Evolutionary conservation across 2,797 vertebrate genomes (phyloP).

Genomic region (Periparus ater): DNA sequence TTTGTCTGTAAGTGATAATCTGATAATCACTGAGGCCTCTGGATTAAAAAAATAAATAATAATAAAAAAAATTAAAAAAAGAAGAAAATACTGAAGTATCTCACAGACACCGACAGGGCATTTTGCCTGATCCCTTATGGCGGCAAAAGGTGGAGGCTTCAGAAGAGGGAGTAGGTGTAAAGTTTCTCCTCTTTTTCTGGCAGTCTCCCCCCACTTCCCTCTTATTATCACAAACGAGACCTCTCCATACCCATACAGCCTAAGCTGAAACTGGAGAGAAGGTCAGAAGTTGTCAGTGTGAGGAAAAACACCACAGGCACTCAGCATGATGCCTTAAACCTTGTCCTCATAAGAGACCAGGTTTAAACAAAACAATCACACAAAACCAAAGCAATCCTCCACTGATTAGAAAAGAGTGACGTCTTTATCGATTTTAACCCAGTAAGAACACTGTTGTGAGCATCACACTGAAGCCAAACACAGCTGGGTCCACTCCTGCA

Average conservation of each 20-base stretch:
- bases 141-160: background rate
- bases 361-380: background rate
- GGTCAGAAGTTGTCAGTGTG: background rate
- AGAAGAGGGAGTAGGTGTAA: background rate
- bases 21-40: background rate
- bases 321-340: background rate
- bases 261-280: background rate
- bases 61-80: fast-evolving
- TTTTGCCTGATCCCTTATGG: background rate
- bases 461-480: background rate
- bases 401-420: background rate
- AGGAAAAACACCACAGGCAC: background rate
- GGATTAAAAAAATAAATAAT: background rate
- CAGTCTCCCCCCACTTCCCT: background rate
- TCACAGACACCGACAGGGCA: background rate
- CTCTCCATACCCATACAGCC: background rate
- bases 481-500: no score
- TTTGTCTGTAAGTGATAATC: background rate
- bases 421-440: background rate
- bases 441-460: background rate
- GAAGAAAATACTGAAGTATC: background rate
- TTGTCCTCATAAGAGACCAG: background rate
- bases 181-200: background rate
- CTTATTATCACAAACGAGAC: background rate
- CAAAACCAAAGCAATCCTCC: background rate